These are phyloP conservation scores for Bovichtus variegatus DNA, from an alignment of 2,797 vertebrate species.

Conservation along the genomic window DNA sequence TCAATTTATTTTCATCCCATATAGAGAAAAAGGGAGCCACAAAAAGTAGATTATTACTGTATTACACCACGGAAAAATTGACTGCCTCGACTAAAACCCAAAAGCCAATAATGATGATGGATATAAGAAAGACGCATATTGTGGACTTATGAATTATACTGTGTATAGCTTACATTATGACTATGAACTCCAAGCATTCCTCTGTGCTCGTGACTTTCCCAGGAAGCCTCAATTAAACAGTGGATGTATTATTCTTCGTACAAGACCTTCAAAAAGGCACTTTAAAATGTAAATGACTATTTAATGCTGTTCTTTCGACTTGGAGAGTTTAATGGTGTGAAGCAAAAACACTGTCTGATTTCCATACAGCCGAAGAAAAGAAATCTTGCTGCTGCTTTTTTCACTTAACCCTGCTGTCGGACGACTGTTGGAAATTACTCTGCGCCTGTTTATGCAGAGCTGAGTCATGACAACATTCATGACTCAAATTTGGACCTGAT, in stretches of 20 bases:
- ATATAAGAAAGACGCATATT: conserved; percentile 23
- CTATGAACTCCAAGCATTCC: background rate
- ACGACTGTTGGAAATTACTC: conserved; percentile 32
- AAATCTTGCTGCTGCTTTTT: conserved; percentile 23
- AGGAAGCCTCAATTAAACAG: conserved; percentile 34
- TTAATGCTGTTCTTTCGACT: conserved; percentile 44
- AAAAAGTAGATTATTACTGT: conserved; percentile 16
- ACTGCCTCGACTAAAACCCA: conserved; percentile 10
- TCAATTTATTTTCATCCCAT: conserved; percentile 26
- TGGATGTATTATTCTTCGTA: conserved; percentile 64
- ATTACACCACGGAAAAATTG: background rate
- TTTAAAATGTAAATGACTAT: conserved; percentile 76
- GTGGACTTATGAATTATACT: conserved; percentile 1
- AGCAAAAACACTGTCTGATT: conserved; percentile 63
- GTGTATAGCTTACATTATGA: conserved; percentile 7
- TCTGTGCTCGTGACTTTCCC: conserved; percentile 22
- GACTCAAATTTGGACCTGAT: conserved; percentile 19
- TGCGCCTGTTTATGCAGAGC: conserved; percentile 22
- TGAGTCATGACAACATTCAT: conserved; percentile 23
- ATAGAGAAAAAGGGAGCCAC: background rate
- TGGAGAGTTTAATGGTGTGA: conserved; percentile 62
- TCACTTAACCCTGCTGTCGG: background rate
- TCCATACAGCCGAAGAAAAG: conserved; percentile 55
- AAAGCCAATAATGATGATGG: conserved; percentile 31
- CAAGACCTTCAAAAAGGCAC: conserved; percentile 57